Evolutionary conservation across 2,797 vertebrate species (phyloP).

Genomic region (Bradypodion pumilum): DNA sequence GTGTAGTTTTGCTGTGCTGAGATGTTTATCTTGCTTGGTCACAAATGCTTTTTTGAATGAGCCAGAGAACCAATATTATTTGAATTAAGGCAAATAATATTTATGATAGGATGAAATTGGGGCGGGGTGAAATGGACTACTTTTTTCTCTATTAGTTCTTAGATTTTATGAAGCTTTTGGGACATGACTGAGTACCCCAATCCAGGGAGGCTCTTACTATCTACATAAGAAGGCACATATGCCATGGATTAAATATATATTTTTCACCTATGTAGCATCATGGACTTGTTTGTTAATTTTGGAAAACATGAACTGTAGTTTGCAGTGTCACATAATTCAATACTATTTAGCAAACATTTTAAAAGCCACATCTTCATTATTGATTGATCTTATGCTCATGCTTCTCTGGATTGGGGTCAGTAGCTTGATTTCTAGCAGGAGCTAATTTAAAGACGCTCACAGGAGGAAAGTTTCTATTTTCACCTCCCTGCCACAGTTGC

Average conservation of each 20-base stretch:
- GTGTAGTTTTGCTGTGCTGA: neutral
- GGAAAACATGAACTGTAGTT: neutral
- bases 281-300: neutral
- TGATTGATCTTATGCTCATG: neutral
- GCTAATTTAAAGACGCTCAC: neutral
- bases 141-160: conserved; percentile 37
- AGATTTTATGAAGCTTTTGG: neutral
- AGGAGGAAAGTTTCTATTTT: neutral
- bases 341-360: neutral
- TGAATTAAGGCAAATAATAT: conserved; percentile 48
- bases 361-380: neutral
- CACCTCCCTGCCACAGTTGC: neutral
- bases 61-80: conserved; percentile 59
- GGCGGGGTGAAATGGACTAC: neutral
- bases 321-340: neutral
- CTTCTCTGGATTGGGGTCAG: conserved; percentile 10
- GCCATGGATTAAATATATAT: neutral
- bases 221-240: neutral
- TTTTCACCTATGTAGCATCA: neutral
- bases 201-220: neutral
- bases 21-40: conserved; percentile 39
- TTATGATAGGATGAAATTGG: conserved; percentile 3
- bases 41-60: conserved; percentile 36
- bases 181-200: neutral
- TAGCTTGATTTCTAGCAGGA: neutral